Evolutionary conservation across 2,888 invertebrate genomes (phyloP).

Genomic region (Pammene aurita): DNA sequence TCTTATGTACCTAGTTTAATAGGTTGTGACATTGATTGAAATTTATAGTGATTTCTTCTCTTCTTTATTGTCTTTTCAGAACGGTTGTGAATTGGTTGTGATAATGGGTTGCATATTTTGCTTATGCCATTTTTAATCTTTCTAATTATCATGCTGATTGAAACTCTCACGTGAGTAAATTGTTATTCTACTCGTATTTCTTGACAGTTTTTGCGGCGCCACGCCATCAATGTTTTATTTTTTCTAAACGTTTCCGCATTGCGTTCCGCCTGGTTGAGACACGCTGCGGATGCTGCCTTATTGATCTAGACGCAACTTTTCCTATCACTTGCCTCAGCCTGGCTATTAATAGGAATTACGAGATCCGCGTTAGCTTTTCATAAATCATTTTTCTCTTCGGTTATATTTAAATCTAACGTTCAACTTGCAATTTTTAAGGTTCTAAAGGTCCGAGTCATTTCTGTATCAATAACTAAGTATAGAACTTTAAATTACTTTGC

Average conservation of each 20-base stretch:
- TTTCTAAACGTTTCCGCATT: conserved; percentile 52
- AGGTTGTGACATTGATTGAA: conserved; percentile 8
- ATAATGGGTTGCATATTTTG: no score
- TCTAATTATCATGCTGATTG: no score
- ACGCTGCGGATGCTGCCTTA: conserved; percentile 28
- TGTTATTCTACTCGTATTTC: no score
- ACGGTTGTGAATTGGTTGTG: neutral
- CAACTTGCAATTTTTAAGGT: neutral
- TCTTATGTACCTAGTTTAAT: neutral
- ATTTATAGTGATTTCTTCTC: neutral
- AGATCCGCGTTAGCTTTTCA: neutral
- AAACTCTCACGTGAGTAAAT: neutral
- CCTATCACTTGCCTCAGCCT: conserved; percentile 5
- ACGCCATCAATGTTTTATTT: conserved; percentile 6
- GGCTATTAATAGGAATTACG: conserved; percentile 9
- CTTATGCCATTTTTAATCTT: no score
- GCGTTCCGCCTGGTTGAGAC: conserved; percentile 47
- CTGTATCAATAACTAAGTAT: no score
- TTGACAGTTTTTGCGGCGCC: no score
- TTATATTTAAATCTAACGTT: neutral
- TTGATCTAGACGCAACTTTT: conserved; percentile 32
- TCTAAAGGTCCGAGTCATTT: neutral
- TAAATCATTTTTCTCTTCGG: neutral
- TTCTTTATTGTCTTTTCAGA: neutral
- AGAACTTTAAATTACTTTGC: no score